Evolutionary conservation across 2,888 invertebrate species (phyloP).

Genomic region (Anodontia alba): DNA sequence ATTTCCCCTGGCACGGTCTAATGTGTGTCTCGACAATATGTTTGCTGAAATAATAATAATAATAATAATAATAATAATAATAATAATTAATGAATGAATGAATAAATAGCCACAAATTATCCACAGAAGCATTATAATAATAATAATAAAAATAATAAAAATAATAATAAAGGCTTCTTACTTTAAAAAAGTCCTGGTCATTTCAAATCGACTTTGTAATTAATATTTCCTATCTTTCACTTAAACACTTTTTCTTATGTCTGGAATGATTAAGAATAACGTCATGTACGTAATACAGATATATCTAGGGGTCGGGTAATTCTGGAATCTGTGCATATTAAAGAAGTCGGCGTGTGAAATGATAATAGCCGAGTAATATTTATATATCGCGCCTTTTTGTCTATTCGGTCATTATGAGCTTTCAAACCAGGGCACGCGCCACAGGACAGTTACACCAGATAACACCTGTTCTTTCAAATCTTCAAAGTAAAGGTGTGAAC

Average conservation of each 20-base stretch:
- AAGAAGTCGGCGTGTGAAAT: not conserved
- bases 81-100: not conserved
- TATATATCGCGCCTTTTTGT: not conserved
- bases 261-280: too few species aligned
- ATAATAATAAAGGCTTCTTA: not conserved
- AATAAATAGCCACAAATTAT: too few species aligned
- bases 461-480: not conserved
- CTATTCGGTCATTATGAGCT: not conserved
- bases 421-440: not conserved
- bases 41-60: not conserved
- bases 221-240: too few species aligned
- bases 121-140: too few species aligned
- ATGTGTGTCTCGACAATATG: not conserved
- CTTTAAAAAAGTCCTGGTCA: not conserved
- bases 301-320: not conserved
- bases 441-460: not conserved
- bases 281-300: too few species aligned
- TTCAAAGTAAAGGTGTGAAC: not conserved
- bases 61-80: not conserved
- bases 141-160: too few species aligned
- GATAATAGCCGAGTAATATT: constrained; percentile 3
- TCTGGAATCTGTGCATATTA: too few species aligned
- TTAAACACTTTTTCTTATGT: too few species aligned
- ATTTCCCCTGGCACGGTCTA: too few species aligned
- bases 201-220: too few species aligned